Conservation (phyloP, 1,140 invertebrate species). For the Globodera ellingtonae region DNA sequence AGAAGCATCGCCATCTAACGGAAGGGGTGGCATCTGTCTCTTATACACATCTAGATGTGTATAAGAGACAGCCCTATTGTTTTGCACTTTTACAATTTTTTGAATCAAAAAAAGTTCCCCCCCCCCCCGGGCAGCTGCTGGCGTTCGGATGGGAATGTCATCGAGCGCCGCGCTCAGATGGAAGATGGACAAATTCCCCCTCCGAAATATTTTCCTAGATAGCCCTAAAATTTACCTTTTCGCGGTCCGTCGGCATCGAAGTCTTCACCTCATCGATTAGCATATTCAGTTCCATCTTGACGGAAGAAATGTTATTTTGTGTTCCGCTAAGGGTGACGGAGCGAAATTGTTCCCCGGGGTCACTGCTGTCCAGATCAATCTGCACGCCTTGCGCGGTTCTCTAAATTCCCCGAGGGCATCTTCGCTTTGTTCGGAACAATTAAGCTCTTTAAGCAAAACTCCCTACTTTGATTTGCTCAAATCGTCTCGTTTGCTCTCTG, state of each 20-base stretch:
- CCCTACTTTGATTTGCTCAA: not conserved
- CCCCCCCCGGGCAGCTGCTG: no score
- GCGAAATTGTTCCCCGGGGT: not conserved
- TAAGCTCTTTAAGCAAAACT: not conserved
- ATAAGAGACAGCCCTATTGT: no score
- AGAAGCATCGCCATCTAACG: constrained; percentile 30
- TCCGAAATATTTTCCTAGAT: no score
- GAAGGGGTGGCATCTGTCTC: not conserved
- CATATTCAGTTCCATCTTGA: not conserved
- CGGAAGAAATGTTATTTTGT: not conserved
- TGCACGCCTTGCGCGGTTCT: not conserved
- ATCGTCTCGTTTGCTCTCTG: not conserved
- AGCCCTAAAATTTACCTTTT: not conserved
- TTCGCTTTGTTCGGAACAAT: not conserved
- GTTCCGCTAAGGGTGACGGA: not conserved
- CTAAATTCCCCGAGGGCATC: not conserved
- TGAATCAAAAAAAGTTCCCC: no score
- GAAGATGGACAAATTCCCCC: no score
- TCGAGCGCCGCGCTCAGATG: no score
- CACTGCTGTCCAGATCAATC: not conserved
- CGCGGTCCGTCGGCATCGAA: not conserved
- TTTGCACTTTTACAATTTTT: no score
- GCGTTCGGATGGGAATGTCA: no score
- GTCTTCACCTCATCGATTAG: not conserved
- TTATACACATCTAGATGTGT: no score